Conservation (phyloP, 2,113 vertebrate species). For the Platysternon megacephalum region DNA sequence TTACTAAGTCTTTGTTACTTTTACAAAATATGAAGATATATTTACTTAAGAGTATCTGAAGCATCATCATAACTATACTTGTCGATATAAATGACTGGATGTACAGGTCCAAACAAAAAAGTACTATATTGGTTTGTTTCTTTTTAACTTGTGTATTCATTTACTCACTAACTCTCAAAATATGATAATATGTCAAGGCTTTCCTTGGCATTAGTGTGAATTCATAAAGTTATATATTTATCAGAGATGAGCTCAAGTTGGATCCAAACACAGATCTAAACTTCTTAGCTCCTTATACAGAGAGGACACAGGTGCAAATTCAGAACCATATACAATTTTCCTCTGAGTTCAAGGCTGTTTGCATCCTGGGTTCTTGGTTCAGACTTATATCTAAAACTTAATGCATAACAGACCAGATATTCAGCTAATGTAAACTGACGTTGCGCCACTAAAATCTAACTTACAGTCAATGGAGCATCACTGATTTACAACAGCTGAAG, state of each 20-base stretch:
- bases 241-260: neutral
- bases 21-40: neutral
- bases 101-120: neutral
- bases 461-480: neutral
- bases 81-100: neutral
- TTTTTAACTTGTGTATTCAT: neutral
- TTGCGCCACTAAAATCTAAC: neutral
- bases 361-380: neutral
- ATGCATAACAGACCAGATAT: neutral
- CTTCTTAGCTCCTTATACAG: neutral
- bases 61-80: neutral
- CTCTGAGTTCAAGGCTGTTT: neutral
- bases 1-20: neutral
- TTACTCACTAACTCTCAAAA: neutral
- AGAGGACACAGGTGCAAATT: neutral
- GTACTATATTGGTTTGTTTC: neutral
- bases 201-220: neutral
- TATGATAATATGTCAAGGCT: neutral
- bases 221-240: neutral
- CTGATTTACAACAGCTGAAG: neutral
- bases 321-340: neutral
- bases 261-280: neutral
- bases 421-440: neutral
- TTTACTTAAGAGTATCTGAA: neutral
- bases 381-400: neutral